Conservation (phyloP, 2,113 vertebrate genomes). For the Platysternon megacephalum region DNA sequence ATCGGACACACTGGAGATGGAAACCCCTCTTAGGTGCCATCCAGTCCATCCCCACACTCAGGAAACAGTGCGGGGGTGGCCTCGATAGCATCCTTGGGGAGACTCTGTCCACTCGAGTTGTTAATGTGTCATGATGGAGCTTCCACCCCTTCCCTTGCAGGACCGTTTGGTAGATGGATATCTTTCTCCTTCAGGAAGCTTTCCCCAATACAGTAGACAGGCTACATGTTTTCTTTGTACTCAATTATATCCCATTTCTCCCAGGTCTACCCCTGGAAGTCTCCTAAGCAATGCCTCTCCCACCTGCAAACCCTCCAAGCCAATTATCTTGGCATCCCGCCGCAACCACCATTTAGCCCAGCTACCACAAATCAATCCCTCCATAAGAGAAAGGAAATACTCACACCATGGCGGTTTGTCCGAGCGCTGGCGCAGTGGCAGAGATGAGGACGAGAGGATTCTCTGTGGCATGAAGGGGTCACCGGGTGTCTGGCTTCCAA, state of each 20-base stretch:
- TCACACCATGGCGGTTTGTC: conserved; percentile 97
- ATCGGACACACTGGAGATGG: not conserved
- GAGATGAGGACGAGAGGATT: conserved; percentile 86
- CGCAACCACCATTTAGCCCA: not conserved
- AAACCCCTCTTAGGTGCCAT: not conserved
- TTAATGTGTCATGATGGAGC: not conserved
- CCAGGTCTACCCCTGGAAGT: not conserved
- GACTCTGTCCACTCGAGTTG: not conserved
- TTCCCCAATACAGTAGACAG: not conserved
- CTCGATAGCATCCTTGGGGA: not conserved
- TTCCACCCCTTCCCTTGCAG: not conserved
- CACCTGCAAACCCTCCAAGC: not conserved
- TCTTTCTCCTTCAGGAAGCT: not conserved
- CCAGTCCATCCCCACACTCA: not conserved
- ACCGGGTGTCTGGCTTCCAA: conserved; percentile 83
- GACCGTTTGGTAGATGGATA: not conserved
- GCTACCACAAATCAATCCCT: not conserved
- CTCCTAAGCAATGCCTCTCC: not conserved
- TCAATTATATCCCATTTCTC: not conserved
- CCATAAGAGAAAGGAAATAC: conserved; percentile 66
- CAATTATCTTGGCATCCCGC: not conserved
- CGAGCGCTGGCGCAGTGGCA: conserved; percentile 85
- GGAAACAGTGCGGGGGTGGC: not conserved
- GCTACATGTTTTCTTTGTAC: not conserved
- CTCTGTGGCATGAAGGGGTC: conserved; percentile 89